Conservation (phyloP, 2,888 invertebrate genomes). For the Drosophila histrio region DNA sequence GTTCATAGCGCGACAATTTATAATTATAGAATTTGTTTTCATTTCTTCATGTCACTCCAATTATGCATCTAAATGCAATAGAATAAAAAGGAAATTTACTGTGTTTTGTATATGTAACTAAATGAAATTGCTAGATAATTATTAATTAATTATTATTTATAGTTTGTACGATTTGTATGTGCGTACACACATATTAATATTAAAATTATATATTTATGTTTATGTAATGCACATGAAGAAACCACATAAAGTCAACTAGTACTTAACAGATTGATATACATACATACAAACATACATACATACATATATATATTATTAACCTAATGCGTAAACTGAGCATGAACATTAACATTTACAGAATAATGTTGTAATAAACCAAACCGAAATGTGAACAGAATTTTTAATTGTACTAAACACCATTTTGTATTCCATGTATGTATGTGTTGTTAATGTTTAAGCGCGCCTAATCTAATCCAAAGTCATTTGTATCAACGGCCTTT, state of each 20-base stretch:
- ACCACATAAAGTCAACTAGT: constrained; percentile 55
- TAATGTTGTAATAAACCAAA: constrained; percentile 78
- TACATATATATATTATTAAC: constrained; percentile 41
- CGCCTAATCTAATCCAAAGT: constrained; percentile 74
- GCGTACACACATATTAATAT: constrained; percentile 18
- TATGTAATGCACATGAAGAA: constrained; percentile 32
- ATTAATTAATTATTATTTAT: constrained; percentile 60
- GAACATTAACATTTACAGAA: constrained; percentile 48
- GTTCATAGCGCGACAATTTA: constrained; percentile 59
- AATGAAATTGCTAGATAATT: constrained; percentile 76
- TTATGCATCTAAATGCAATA: constrained; percentile 77
- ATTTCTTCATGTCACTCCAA: constrained; percentile 77
- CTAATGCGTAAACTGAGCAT: constrained; percentile 33
- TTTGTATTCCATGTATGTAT: constrained; percentile 75
- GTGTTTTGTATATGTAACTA: constrained; percentile 66
- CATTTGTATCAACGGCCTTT: constrained; percentile 78
- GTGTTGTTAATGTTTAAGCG: constrained; percentile 72
- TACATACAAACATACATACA: constrained; percentile 17
- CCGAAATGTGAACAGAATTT: constrained; percentile 78
- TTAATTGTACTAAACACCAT: constrained; percentile 79
- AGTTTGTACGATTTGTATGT: constrained; percentile 48
- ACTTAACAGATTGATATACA: constrained; percentile 57
- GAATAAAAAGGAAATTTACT: constrained; percentile 53
- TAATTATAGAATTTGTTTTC: constrained; percentile 60
- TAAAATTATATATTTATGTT: constrained; percentile 48